These are phyloP conservation scores for Diaprepes abbreviatus DNA, from an alignment of 2,888 invertebrate species.

Conservation along the genomic window DNA sequence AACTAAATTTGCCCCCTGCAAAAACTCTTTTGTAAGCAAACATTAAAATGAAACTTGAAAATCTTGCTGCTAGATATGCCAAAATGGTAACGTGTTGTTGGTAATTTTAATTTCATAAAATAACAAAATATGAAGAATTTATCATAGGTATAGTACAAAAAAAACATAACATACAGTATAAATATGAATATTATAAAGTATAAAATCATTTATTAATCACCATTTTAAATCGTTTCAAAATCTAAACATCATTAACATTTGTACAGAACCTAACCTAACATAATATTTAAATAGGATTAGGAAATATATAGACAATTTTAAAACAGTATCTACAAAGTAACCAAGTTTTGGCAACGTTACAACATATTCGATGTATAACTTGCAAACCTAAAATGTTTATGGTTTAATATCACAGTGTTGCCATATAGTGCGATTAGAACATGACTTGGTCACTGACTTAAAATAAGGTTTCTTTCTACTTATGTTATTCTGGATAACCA, in stretches of 20 bases:
- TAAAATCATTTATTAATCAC: not conserved
- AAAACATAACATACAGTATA: not conserved
- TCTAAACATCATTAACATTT: not conserved
- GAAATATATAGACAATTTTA: not conserved
- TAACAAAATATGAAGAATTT: constrained; percentile 27
- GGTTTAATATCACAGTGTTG: no score
- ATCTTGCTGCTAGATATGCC: constrained; percentile 30
- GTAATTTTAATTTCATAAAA: constrained; percentile 40
- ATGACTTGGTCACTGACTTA: no score
- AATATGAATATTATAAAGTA: not conserved
- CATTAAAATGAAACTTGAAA: constrained; percentile 10
- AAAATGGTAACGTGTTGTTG: constrained; percentile 21
- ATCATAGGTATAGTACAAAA: constrained; percentile 19
- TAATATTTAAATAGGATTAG: not conserved
- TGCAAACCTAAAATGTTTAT: no score
- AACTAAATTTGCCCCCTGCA: no score
- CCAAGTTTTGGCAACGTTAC: no score
- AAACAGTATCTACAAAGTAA: not conserved
- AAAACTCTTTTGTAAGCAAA: constrained; percentile 18
- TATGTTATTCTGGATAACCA: no score
- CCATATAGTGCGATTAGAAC: no score
- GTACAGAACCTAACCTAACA: constrained; percentile 16
- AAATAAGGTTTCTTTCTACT: no score
- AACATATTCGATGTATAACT: no score
- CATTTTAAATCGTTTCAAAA: not conserved